Percentiles rank a stretch among this genome's conserved stretches.
Conservation (phyloP, 2,113 vertebrate genomes). For the Hoplias malabaricus region DNA sequence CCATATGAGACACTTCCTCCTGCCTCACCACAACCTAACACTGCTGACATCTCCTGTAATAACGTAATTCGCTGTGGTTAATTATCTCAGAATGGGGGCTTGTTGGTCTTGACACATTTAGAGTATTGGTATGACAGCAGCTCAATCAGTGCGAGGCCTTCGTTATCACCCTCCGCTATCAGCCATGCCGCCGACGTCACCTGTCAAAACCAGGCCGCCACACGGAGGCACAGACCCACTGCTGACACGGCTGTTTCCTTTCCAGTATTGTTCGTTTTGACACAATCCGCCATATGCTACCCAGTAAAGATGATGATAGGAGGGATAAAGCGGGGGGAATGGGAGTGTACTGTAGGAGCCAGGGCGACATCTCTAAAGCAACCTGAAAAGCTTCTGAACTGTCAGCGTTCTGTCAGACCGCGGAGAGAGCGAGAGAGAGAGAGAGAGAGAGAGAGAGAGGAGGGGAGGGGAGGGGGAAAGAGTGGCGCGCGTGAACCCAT, state of each 20-base stretch:
- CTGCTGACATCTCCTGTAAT: constrained; percentile 43
- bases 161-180: constrained; percentile 76
- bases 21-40: constrained; percentile 24
- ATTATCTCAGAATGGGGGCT: constrained; percentile 68
- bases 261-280: constrained; percentile 88
- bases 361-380: constrained; percentile 77
- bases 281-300: constrained; percentile 91
- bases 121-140: constrained; percentile 54
- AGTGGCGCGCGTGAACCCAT: constrained; percentile 76
- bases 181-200: constrained; percentile 77
- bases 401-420: constrained; percentile 95
- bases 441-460: constrained; percentile 79
- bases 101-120: constrained; percentile 57
- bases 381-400: constrained; percentile 85
- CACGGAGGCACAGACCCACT: constrained; percentile 83
- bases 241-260: constrained; percentile 91
- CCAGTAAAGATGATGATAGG: constrained; percentile 83
- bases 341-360: constrained; percentile 76
- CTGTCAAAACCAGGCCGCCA: constrained; percentile 85
- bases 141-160: constrained; percentile 70
- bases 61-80: constrained; percentile 45
- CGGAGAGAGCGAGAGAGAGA: constrained; percentile 74
- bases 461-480: constrained; percentile 79
- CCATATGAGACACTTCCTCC: constrained; percentile 14
- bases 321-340: constrained; percentile 81